Conservation (phyloP, 92 coral and sea anemone species). For the Porites lobata region DNA sequence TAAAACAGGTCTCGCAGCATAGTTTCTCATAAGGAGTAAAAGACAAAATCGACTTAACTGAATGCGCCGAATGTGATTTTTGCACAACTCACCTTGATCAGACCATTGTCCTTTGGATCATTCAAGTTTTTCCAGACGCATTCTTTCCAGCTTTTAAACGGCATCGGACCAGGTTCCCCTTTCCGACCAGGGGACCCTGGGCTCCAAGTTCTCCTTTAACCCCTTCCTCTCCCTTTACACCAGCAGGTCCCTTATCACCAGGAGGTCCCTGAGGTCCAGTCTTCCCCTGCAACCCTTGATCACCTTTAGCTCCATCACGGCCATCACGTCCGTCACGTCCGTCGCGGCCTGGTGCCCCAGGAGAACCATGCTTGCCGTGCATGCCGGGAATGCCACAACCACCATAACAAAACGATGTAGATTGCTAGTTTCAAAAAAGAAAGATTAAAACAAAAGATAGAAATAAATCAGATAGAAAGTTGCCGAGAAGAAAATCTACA, state of each 20-base stretch:
- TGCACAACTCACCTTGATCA: not conserved
- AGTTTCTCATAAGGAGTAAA: too few species aligned
- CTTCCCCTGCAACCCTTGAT: conserved; percentile 7
- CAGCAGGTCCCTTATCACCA: conserved; percentile 8
- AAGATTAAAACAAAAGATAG: too few species aligned
- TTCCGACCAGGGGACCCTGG: conserved; percentile 3
- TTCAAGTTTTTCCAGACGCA: conserved; percentile 18
- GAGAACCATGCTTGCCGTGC: conserved; percentile 20
- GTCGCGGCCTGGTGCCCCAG: conserved; percentile 2
- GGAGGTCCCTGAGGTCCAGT: conserved; percentile 15
- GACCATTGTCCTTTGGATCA: not conserved
- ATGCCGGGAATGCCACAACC: conserved; percentile 8
- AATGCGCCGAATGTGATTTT: too few species aligned
- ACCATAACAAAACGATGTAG: not conserved
- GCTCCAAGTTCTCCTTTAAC: not conserved
- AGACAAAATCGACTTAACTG: too few species aligned
- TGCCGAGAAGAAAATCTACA: too few species aligned
- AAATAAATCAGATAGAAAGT: too few species aligned
- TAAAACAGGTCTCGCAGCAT: too few species aligned
- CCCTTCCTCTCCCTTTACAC: conserved; percentile 3
- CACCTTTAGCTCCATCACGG: conserved; percentile 26
- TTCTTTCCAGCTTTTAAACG: conserved; percentile 5
- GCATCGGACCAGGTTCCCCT: not conserved
- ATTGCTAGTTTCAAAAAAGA: too few species aligned
- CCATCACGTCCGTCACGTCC: conserved; percentile 30